A percentile compares a stretch with the other conserved stretches of the same genome.
Conservation (phyloP, 2,797 vertebrate species). For the Gila robusta region DNA sequence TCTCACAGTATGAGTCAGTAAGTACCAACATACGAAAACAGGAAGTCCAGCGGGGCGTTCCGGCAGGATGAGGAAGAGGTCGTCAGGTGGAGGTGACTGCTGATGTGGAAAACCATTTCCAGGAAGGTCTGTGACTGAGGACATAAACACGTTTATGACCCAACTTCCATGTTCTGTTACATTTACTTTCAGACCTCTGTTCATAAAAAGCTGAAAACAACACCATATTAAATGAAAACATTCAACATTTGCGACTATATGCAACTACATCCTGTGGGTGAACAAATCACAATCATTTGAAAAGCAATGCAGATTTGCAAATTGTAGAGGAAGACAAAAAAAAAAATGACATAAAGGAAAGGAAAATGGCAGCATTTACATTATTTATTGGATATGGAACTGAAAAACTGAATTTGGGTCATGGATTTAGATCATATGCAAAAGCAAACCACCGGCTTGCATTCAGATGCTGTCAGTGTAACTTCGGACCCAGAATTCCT, state of each 20-base stretch:
- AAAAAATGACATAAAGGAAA: background rate
- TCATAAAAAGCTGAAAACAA: background rate
- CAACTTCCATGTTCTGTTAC: background rate
- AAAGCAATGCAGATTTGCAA: background rate
- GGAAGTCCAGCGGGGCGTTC: constrained; percentile 63
- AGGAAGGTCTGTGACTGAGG: constrained; percentile 12
- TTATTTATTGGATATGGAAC: constrained; percentile 34
- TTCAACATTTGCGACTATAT: background rate
- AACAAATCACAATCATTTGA: background rate
- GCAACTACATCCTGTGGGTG: background rate
- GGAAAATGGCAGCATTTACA: constrained; percentile 19
- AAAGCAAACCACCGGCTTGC: constrained; percentile 16
- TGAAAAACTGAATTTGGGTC: constrained; percentile 44
- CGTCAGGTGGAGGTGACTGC: constrained; percentile 65
- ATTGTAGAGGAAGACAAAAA: background rate
- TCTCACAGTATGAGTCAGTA: background rate
- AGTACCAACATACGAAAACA: constrained; percentile 66
- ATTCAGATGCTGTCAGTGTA: background rate
- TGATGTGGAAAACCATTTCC: background rate
- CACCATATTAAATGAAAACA: background rate
- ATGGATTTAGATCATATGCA: constrained; percentile 38
- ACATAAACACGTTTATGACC: background rate
- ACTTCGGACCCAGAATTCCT: constrained; percentile 18
- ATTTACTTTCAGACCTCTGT: background rate
- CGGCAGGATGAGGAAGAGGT: constrained; percentile 57